Conservation (phyloP, 2,797 vertebrate genomes). For the Gallinago solitaria region DNA sequence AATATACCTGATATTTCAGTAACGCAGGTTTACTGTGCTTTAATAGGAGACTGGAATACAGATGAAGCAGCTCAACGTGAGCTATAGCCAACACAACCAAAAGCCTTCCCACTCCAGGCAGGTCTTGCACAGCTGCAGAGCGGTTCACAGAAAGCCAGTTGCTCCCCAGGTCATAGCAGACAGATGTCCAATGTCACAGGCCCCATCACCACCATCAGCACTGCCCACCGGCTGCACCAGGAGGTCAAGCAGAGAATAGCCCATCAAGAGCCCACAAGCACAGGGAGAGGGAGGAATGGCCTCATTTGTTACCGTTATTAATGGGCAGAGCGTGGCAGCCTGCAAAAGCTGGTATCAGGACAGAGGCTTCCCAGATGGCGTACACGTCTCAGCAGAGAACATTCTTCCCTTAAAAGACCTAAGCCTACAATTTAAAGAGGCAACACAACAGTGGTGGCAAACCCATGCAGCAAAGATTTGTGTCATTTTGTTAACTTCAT, state of each 20-base stretch:
- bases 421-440: not conserved
- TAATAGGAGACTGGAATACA: not conserved
- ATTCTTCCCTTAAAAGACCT: not conserved
- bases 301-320: not conserved
- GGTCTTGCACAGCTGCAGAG: not conserved
- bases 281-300: not conserved
- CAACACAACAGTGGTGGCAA: not conserved
- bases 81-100: not conserved
- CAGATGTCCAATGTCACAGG: not conserved
- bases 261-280: not conserved
- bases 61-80: not conserved
- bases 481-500: not conserved
- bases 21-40: not conserved
- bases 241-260: not conserved
- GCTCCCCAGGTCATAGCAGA: not conserved
- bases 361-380: not conserved
- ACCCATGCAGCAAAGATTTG: not conserved
- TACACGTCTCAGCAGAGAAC: not conserved
- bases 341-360: accelerated
- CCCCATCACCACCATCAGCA: not conserved
- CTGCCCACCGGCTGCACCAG: accelerated
- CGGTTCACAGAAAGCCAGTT: accelerated
- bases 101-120: not conserved
- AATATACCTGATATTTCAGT: not conserved
- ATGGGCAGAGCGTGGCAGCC: not conserved